Base-by-base conservation (phyloP, 2,888 invertebrate species). In the Mechanitis messenoides region DNA sequence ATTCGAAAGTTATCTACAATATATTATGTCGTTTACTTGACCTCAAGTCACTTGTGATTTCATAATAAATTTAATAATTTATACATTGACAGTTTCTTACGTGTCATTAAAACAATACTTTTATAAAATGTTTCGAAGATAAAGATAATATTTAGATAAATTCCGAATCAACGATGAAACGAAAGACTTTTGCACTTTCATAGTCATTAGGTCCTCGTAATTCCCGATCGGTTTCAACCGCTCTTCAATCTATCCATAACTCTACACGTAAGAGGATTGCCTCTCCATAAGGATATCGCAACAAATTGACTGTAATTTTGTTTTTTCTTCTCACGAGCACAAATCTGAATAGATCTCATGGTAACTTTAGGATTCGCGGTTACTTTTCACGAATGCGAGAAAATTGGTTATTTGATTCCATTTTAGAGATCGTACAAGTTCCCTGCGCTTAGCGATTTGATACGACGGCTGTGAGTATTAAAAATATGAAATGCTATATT, bases 251-350 rank as follows among this genome's bases (percentile, higher is more conserved):
- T 72, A 70, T 61, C 73, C 76, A 76, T 76, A 78, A 79, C 76
- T 76, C 74, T 70, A 75, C 76, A 81, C 79, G 78, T 84, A 81
- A 82, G 82, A 81, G 82, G 82, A 81, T 84, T 81, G 78, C 83
- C 76, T 80, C 80, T 78, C 80, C 81, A 82, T 87, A 86, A 85
- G 88, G 86, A 84, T 87, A 84, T 84, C 78, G 78, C 79, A 81
- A 81, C 83, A 85, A 88, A 89, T 87, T 87, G 84, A 81, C 82
- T 78, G 81, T 83, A 88, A 89, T 89, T 84, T 83, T 73, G 78
- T 81, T 85, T 85, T 88, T 88, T 87, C 77, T 84, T 85, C 85
- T 85, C 86, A 87, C 87, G 84, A 79, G 74, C 75, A 77, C 78
- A 80, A 81, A 83, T 81, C 80, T 80, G 81, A 72, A 76, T 77